A percentile compares a stretch with the other conserved stretches of the same genome.
Evolutionary conservation across 2,113 vertebrate genomes (phyloP).

Genomic region (Sinocyclocheilus grahami): DNA sequence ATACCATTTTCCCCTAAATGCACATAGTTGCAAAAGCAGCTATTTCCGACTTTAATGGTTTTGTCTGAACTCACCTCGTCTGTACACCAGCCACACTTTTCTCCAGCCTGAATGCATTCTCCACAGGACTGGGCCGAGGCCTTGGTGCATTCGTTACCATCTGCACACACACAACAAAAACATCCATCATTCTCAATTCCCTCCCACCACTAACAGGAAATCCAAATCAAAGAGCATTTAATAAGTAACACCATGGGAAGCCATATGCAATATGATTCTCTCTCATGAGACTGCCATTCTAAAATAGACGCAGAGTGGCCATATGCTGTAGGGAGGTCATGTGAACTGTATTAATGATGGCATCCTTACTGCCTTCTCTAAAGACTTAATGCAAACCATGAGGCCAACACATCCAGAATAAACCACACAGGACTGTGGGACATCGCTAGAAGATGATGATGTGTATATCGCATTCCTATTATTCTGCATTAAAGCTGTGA

Average conservation of each 20-base stretch:
- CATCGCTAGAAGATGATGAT: not conserved
- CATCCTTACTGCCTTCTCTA: not conserved
- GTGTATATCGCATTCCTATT: not conserved
- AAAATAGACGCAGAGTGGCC: not conserved
- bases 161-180: conserved; percentile 67
- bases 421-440: not conserved
- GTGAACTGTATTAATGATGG: conserved; percentile 7
- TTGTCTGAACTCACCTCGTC: conserved; percentile 79
- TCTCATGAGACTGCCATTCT: not conserved
- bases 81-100: conserved; percentile 93
- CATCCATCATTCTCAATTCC: not conserved
- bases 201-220: not conserved
- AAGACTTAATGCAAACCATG: conserved; percentile 20
- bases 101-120: conserved; percentile 93
- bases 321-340: conserved; percentile 12
- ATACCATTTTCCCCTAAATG: conserved; percentile 11
- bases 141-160: conserved; percentile 91
- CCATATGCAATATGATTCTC: not conserved
- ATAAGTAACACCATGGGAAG: not conserved
- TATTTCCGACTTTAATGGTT: conserved; percentile 2
- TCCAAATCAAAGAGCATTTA: conserved; percentile 9
- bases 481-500: not conserved
- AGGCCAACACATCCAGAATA: conserved; percentile 17
- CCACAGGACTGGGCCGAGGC: conserved; percentile 96
- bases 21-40: not conserved